Evolutionary conservation across 2,888 invertebrate genomes (phyloP), one percentile per base, ranked within the genome.

Genomic region (Anorthoa munda): DNA sequence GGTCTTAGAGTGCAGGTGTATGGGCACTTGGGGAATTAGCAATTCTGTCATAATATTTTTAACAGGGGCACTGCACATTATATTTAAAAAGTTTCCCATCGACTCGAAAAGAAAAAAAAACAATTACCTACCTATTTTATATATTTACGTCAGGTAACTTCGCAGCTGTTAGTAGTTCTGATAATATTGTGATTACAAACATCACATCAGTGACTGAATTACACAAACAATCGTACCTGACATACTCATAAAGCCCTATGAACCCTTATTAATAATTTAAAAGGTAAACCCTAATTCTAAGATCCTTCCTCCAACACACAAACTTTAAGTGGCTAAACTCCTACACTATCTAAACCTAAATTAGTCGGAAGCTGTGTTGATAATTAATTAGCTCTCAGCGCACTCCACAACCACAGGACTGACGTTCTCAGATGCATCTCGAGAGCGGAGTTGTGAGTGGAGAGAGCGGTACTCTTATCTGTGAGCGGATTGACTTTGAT

Each of bases 401-500:
- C 21, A 58, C 72, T 66, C 77, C 61, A 58, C 50, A 58, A 71
- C 80, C 74, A 66, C 73, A 79, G 51, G 63, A 63, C 67, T 74
- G 74, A 58, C 21, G 77, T 77, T 50, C 84, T 80, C 73, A 31
- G 53, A 60, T 82, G 84, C 76, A 84, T 67, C 80, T 83, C 69
- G 67, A 65, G 73, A 63, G 65, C 55, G 55, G 26, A 56, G 68
- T 59, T 31, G 72, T 61, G 79, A 66, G 59, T 59, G 15, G 65
- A 48, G 71, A 55, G 60, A 70, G 60, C 74, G 51, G 63, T 21
- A 55, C 78, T 68, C 72, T 84, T 85, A 85, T 86, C 87, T 74
- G 75, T 53, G 72, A 72, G 48, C 53, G 53, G 75, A 74, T 77
- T 67, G 85, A 85, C 85, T 85, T 85, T 86, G 85, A 85, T 86